Percentiles rank a stretch among this genome's conserved stretches.
Conservation (phyloP, 2,888 invertebrate species). For the Mythimna albipuncta region DNA sequence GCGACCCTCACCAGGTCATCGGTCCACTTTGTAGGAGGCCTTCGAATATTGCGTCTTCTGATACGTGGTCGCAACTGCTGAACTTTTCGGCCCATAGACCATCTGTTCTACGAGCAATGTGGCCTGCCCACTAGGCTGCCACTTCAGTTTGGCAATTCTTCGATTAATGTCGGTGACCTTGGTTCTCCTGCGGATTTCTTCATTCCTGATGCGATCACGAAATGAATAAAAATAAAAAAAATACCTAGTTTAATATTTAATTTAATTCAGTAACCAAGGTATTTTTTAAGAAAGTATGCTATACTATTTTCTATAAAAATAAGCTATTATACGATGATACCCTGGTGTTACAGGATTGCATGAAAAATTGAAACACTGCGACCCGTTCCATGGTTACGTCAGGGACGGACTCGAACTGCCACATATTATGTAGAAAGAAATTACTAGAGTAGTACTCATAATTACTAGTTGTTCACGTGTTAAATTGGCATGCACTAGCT, state of each 20-base stretch:
- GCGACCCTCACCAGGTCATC: too few relatives aligned
- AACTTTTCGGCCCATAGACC: too few relatives aligned
- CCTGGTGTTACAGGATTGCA: not conserved
- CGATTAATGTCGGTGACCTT: too few relatives aligned
- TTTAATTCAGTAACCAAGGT: not conserved
- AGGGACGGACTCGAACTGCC: constrained; percentile 4
- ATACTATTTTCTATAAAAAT: constrained; percentile 22
- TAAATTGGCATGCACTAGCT: not conserved
- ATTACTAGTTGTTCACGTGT: constrained; percentile 2
- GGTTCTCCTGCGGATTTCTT: too few relatives aligned
- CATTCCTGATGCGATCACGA: too few relatives aligned
- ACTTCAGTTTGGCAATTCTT: too few relatives aligned
- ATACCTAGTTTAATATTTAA: too few relatives aligned
- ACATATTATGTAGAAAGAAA: not conserved
- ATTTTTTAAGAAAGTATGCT: not conserved
- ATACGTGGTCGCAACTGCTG: not conserved
- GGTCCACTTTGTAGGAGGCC: too few relatives aligned
- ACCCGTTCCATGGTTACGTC: constrained; percentile 26
- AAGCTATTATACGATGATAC: not conserved
- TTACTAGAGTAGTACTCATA: not conserved
- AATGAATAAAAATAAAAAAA: too few relatives aligned
- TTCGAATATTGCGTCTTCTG: too few relatives aligned
- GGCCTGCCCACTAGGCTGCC: too few relatives aligned
- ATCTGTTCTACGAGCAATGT: too few relatives aligned
- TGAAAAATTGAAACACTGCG: constrained; percentile 16